Percentiles rank a stretch among this genome's conserved stretches.
phyloP scores from a whole-genome alignment of 2,888 invertebrate species.

The Diadromus collaris region DNA sequence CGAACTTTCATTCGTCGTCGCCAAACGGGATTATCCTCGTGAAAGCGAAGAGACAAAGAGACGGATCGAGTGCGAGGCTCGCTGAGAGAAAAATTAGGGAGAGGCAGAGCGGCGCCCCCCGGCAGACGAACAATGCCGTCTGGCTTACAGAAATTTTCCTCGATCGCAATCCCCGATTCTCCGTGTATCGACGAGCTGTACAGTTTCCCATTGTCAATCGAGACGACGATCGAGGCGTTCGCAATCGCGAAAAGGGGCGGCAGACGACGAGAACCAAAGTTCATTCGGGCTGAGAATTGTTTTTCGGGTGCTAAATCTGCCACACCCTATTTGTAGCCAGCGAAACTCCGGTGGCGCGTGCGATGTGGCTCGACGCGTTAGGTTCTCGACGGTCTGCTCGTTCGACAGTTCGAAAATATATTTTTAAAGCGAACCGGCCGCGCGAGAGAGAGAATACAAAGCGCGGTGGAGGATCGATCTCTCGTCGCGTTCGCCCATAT shows the following conservation, averaged over 20 bases:
- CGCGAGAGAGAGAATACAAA: conserved; percentile 9
- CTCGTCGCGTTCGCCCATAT: conserved; percentile 27
- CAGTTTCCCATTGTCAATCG: not conserved
- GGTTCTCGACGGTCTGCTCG: conserved; percentile 34
- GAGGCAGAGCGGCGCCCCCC: conserved; percentile 28
- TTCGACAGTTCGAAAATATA: conserved; percentile 54
- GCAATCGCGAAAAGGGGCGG: not conserved
- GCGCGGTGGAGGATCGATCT: conserved; percentile 53
- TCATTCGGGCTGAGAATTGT: conserved; percentile 49
- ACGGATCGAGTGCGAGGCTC: conserved; percentile 2
- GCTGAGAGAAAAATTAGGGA: conserved; percentile 24
- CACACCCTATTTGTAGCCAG: conserved; percentile 65
- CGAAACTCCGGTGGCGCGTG: conserved; percentile 19
- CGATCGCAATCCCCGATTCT: conserved; percentile 35
- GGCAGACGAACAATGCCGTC: conserved; percentile 60
- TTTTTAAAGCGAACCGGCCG: conserved; percentile 37
- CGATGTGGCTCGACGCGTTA: conserved; percentile 19
- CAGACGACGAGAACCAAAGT: not conserved
- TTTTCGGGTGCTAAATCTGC: conserved; percentile 62
- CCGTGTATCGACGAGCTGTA: conserved; percentile 20
- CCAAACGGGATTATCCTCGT: conserved; percentile 54
- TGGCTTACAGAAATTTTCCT: conserved; percentile 47
- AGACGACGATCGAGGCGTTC: not conserved
- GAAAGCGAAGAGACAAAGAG: conserved; percentile 16
- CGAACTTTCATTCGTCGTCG: conserved; percentile 33